Conservation (phyloP, 1,140 invertebrate genomes). For the Hypothenemus hampei region DNA sequence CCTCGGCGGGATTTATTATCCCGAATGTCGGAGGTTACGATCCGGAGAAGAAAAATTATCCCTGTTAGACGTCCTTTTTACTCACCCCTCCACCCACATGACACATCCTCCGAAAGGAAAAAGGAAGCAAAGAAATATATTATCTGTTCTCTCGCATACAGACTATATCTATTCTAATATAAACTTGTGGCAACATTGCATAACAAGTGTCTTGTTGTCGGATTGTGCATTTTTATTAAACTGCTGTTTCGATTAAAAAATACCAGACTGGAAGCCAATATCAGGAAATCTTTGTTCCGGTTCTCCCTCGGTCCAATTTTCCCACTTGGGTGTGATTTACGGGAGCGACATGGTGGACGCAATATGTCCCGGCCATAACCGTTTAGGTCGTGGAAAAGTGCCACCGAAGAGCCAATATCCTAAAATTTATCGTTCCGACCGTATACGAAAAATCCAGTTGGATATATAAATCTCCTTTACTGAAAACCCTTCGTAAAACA, state of each 20-base stretch:
- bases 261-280: background rate
- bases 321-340: constrained; percentile 19
- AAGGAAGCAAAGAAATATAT: constrained; percentile 20
- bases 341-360: constrained; percentile 12
- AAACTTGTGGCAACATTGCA: background rate
- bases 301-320: too few species aligned
- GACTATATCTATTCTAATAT: background rate
- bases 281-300: constrained; percentile 7
- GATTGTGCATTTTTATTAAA: background rate
- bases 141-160: background rate
- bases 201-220: background rate
- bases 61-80: constrained; percentile 18
- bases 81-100: too few species aligned
- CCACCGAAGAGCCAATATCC: constrained; percentile 19
- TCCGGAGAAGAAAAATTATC: constrained; percentile 23
- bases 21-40: constrained; percentile 24
- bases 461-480: too few species aligned
- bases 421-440: background rate
- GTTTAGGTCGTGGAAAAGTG: constrained; percentile 24
- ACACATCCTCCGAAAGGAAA: constrained; percentile 15
- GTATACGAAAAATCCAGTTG: too few species aligned
- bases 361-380: constrained; percentile 26
- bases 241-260: background rate
- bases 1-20: constrained; percentile 23
- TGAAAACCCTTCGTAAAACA: too few species aligned